phyloP scores from a whole-genome alignment of 2,888 invertebrate genomes.

The Andrena camellia region DNA sequence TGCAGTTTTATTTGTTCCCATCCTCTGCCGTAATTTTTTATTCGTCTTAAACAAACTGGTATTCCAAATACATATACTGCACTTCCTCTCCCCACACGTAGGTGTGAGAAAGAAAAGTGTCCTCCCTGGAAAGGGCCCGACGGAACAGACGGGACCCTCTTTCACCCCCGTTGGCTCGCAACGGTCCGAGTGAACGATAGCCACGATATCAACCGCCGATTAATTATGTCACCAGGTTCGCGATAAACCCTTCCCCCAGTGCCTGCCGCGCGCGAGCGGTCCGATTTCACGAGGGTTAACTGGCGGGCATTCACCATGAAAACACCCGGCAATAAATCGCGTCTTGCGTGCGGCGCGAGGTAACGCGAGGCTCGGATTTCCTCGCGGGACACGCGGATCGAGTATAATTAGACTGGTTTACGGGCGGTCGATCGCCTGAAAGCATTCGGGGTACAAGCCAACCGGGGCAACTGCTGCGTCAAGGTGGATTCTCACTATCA shows the following conservation, averaged over 20 bases:
- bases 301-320: constrained; percentile 56
- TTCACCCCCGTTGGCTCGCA: not conserved
- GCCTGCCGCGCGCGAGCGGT: constrained; percentile 17
- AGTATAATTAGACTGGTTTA: constrained; percentile 68
- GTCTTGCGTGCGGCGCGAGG: constrained; percentile 53
- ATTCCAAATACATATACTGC: too few species aligned
- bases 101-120: too few species aligned
- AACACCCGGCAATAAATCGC: constrained; percentile 57
- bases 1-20: too few species aligned
- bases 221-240: constrained; percentile 53
- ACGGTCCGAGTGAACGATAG: constrained; percentile 24
- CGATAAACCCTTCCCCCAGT: constrained; percentile 39
- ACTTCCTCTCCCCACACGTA: too few species aligned
- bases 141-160: too few species aligned
- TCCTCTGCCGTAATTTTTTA: too few species aligned
- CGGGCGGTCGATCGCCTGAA: constrained; percentile 59
- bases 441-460: constrained; percentile 48
- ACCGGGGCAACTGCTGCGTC: constrained; percentile 40
- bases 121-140: too few species aligned
- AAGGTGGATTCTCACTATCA: too few species aligned
- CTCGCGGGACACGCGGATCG: constrained; percentile 58
- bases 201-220: constrained; percentile 43
- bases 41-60: too few species aligned
- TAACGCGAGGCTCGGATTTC: constrained; percentile 56
- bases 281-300: constrained; percentile 63